A percentile compares a stretch with the other conserved stretches of the same genome.
Evolutionary conservation across 2,113 vertebrate genomes (phyloP).

Genomic region (Pedetes capensis): DNA sequence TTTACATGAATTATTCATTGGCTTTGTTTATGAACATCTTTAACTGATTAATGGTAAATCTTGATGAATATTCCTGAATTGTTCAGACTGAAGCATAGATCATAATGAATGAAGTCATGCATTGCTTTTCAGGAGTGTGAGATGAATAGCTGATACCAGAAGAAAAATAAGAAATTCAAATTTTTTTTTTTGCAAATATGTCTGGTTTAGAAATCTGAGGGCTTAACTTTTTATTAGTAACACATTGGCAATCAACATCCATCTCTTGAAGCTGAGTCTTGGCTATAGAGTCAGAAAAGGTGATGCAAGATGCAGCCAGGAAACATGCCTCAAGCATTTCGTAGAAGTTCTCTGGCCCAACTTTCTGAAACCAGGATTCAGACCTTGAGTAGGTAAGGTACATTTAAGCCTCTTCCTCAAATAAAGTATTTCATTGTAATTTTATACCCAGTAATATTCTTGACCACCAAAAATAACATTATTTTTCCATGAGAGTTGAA

Average conservation of each 20-base stretch:
- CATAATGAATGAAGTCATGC: conserved; percentile 67
- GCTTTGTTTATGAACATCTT: conserved; percentile 78
- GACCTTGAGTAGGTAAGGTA: background rate
- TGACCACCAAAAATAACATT: background rate
- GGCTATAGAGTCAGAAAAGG: conserved; percentile 60
- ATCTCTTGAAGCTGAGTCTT: conserved; percentile 42
- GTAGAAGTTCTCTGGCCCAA: background rate
- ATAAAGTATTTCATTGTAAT: background rate
- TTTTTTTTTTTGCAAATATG: conserved; percentile 60
- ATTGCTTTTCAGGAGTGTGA: conserved; percentile 55
- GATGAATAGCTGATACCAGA: conserved; percentile 53
- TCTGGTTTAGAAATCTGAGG: conserved; percentile 71
- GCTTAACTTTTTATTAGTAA: conserved; percentile 68
- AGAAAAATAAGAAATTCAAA: conserved; percentile 23
- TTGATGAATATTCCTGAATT: conserved; percentile 74
- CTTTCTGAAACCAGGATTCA: conserved; percentile 48
- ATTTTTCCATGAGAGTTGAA: background rate
- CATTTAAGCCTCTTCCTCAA: conserved; percentile 24
- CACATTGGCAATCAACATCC: conserved; percentile 66
- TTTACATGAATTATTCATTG: conserved; percentile 77
- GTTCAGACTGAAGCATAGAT: conserved; percentile 4
- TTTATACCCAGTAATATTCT: background rate
- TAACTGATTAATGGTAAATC: conserved; percentile 77
- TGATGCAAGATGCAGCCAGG: conserved; percentile 46
- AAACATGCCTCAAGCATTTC: conserved; percentile 47